Evolutionary conservation across 2,888 invertebrate genomes (phyloP), one percentile per base, ranked within the genome.

Genomic region (Encarsia formosa): DNA sequence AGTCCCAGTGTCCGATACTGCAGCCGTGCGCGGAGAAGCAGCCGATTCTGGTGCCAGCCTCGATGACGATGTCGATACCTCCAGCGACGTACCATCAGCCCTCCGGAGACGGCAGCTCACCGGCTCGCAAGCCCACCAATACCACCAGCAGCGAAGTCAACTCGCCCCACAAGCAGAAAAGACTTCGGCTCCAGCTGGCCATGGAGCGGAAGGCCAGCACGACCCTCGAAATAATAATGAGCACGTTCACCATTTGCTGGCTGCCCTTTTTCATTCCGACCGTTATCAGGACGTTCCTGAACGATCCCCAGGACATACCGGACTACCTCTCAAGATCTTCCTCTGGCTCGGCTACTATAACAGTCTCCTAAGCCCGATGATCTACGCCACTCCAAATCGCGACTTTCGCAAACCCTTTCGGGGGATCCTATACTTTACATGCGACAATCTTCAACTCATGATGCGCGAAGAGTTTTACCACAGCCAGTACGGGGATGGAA

Each of bases 191-290:
- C 71, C 90, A 90, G 68, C 75, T 91, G 65, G 90, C 90, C 53
- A 91, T 91, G 71, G 94, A 94, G 71, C 81, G 91, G 41, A 96
- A 96, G 74, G 96, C 96, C 16, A 94, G 93, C 58, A 94, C 94
- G n/a, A 96, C 96, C 0, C 79, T 97, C 58, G 96, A 96, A 78
- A 95, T 98, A 60, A 97, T 98, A 59, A 96, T 98, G 4, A 97
- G 97, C 1, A 91, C 94, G 39, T 98, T 98, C 77, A 93, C 96
- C 49, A 83, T 90, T 67, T 98, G 97, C 75, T 98, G 97, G 97
- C 80, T 96, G 59, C 96, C 96, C 13, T 97, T 97, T 78, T 96
- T 97, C 76, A 91, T 95, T 43, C 79, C 97, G 56, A 96, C 97
- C 3, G 78, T 98, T 54, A 84, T 95, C 47, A 80, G 91, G 64